Base-by-base conservation (phyloP, 2,888 invertebrate genomes). In the Ypsolopha sequella region DNA sequence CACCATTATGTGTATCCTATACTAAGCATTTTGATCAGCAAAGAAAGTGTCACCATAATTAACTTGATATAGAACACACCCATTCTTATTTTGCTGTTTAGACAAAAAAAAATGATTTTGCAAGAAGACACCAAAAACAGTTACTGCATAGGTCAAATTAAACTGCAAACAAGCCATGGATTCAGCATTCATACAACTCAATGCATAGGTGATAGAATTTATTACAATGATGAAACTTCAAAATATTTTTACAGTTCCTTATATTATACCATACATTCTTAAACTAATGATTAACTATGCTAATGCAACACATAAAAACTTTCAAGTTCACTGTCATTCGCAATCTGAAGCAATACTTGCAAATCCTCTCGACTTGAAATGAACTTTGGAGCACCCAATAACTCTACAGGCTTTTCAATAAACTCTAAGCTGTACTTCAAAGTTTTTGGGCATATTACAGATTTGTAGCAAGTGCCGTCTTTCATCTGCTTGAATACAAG, bases 341-440 rank as follows among this genome's bases (percentile, higher is more conserved):
- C 86, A 63, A 88, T 88, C 67, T 87, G 81, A 60, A 88, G 70
- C 55, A 88, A 66, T 56, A 88, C 82, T 70, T 79, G 64, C 58
- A 87, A 68, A 60, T 88, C 87, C 59, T 81, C 85, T 65, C 80
- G 64, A 63, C 72, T 80, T 54, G 77, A 72, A 57, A 87, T 78
- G 61, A 67, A 72, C 61, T 80, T 79, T n/a, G 87, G 87, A 53
- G 87, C 87, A 54, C 87, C 87, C 54, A 87, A 60, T 57, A 87
- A 73, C 58, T 86, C 77, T 49, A 86, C 76, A 55, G 75, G 61
- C 59, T 80, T 82, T 9, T 76, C 81, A 53, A 77, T 70, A 53
- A 88, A 64, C 57, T 79, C 77, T 58, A 87, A 70, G 55, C 59
- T 76, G 63, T 82, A 87, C 58, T 78, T 79, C 54, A 88, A 70